Evolutionary conservation across 2,888 invertebrate genomes (phyloP), one percentile per base, ranked within the genome.

Genomic region (Cordilura impudica): DNA sequence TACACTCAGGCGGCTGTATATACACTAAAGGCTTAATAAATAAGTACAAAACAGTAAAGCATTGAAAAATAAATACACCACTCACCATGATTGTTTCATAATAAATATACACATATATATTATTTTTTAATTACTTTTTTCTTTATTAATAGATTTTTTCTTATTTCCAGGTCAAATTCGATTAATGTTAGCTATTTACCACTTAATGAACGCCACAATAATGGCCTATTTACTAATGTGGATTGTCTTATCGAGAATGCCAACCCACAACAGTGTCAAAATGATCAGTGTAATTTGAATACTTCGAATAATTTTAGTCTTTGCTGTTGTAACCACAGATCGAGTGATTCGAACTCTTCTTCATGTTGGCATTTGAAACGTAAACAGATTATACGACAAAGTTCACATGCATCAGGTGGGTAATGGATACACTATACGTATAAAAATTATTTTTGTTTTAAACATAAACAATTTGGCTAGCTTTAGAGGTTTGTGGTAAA

Each of bases 311-410:
- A 63, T 35, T 65, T 14, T 14, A 53, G 73, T 14, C 74, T 81
- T 47, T 86, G 85, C 43, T 85, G 86, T 63, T 86, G 86, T 54
- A 73, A 82, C 45, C 75, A 81, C 26, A 71, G 82, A 61, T 80
- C 82, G 29, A 69, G 35, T 4, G 53, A 72, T n/a, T 72, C 69
- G 18, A 72, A 74, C 26, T 61, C 71, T 0, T 63, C 71, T 6
- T 83, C 82, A 16, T 83, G 82, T 66, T 83, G 83, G 83, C 81
- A 82, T 67, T 56, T 78, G 8, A 84, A 82, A 61, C 81, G 83
- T 4, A 76, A 78, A 12, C 84, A 83, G 51, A 83, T 84, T 21
- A 83, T 84, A 61, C 78, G 82, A 35, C 83, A 84, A 58, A 83
- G 84, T 69, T 80, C 82, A 16, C 80, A 84, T 71, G 83, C 84